phyloP scores from a whole-genome alignment of 1,140 invertebrate species.

The Ceratina australensis region DNA sequence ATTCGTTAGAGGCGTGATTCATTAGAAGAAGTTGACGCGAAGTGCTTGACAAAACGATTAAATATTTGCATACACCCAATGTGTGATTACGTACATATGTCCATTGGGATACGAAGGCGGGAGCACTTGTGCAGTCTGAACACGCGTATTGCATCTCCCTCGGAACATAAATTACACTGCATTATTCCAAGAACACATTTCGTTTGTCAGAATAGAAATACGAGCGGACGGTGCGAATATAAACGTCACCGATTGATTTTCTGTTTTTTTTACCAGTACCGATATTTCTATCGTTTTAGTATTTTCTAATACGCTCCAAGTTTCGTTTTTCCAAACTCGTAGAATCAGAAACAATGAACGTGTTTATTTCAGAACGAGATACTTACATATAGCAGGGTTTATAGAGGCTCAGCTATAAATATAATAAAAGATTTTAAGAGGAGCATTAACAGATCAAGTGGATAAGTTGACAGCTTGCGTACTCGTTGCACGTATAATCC shows the following conservation, averaged over 20 bases:
- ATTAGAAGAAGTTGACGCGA: neutral
- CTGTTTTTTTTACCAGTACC: neutral
- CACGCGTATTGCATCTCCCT: neutral
- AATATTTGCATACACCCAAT: neutral
- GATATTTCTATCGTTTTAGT: neutral
- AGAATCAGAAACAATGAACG: no score
- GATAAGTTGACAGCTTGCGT: neutral
- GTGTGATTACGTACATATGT: neutral
- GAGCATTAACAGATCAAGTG: neutral
- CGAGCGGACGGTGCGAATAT: neutral
- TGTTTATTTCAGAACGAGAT: no score
- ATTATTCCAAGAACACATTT: conserved; percentile 4
- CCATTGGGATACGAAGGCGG: neutral
- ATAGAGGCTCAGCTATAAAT: neutral
- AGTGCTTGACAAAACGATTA: neutral
- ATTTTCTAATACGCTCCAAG: no score
- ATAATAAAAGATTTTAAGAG: neutral
- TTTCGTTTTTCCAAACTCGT: no score
- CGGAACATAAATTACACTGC: neutral
- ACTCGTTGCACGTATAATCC: neutral
- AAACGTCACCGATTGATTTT: neutral
- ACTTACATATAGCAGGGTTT: no score
- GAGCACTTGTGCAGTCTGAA: neutral
- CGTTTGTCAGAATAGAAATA: conserved; percentile 2
- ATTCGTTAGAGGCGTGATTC: neutral